phyloP scores from a whole-genome alignment of 2,888 invertebrate genomes.

The Lithophane leautieri region DNA sequence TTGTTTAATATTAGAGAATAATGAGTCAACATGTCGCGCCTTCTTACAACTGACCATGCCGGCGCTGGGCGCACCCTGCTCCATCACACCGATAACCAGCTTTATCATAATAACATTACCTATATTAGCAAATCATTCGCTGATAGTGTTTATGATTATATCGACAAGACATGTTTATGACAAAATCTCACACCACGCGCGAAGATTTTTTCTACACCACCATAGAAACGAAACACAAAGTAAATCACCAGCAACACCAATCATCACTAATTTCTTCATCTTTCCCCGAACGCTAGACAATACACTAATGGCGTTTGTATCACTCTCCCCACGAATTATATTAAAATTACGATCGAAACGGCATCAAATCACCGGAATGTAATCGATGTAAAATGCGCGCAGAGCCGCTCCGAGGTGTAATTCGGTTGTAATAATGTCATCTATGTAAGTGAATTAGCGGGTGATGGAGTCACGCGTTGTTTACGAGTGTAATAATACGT shows the following conservation, averaged over 20 bases:
- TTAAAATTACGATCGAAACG: constrained; percentile 78
- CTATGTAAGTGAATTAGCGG: constrained; percentile 78
- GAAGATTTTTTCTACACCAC: background rate
- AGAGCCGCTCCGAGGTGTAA: constrained; percentile 70
- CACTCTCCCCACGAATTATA: constrained; percentile 74
- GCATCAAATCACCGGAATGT: constrained; percentile 74
- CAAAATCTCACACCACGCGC: constrained; percentile 4
- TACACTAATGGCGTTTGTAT: constrained; percentile 71
- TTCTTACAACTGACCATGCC: background rate
- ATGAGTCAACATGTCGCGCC: constrained; percentile 37
- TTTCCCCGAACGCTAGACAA: constrained; percentile 63
- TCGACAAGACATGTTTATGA: constrained; percentile 14
- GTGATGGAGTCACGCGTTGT: constrained; percentile 82
- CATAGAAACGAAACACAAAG: background rate
- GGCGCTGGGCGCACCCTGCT: constrained; percentile 46
- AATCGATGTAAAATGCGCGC: constrained; percentile 69
- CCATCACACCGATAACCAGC: constrained; percentile 39
- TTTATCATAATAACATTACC: constrained; percentile 45
- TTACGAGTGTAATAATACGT: constrained; percentile 74
- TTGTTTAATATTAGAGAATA: constrained; percentile 22
- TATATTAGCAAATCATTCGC: constrained; percentile 36
- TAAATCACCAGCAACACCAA: constrained; percentile 41
- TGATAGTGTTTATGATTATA: constrained; percentile 40
- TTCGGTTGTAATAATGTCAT: constrained; percentile 81
- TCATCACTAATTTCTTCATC: constrained; percentile 68